Evolutionary conservation across 2,797 vertebrate genomes (phyloP).

Genomic region (Peromyscus nudipes): DNA sequence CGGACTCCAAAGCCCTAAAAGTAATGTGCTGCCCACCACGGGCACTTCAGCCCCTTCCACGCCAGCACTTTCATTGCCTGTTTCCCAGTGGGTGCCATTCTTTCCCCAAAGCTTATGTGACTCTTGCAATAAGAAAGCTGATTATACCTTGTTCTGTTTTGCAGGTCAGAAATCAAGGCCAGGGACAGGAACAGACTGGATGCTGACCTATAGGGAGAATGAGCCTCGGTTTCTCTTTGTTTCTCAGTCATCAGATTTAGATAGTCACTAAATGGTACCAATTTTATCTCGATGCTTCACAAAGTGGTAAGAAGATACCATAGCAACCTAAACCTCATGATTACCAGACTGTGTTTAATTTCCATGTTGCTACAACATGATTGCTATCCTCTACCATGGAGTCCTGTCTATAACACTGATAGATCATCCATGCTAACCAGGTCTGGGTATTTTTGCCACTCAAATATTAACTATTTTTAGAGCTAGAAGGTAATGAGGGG

Average conservation of each 20-base stretch:
- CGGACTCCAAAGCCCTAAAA: background rate
- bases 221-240: background rate
- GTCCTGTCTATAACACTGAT: background rate
- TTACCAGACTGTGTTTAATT: conserved; percentile 7
- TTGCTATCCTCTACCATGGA: background rate
- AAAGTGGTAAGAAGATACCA: background rate
- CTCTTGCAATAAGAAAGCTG: background rate
- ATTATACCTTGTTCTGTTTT: background rate
- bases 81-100: background rate
- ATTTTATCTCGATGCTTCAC: background rate
- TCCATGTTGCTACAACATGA: background rate
- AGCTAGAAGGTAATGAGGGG: background rate
- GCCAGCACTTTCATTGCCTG: background rate
- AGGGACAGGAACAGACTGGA: background rate
- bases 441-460: background rate
- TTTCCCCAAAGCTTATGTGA: background rate
- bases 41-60: background rate
- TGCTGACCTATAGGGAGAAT: background rate
- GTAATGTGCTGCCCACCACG: background rate
- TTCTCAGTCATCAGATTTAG: background rate
- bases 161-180: background rate
- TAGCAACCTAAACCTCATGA: background rate
- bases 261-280: background rate
- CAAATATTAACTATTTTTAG: background rate
- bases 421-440: background rate